Evolutionary conservation across 2,113 vertebrate species (phyloP).

Genomic region (Siphamia tubifer): DNA sequence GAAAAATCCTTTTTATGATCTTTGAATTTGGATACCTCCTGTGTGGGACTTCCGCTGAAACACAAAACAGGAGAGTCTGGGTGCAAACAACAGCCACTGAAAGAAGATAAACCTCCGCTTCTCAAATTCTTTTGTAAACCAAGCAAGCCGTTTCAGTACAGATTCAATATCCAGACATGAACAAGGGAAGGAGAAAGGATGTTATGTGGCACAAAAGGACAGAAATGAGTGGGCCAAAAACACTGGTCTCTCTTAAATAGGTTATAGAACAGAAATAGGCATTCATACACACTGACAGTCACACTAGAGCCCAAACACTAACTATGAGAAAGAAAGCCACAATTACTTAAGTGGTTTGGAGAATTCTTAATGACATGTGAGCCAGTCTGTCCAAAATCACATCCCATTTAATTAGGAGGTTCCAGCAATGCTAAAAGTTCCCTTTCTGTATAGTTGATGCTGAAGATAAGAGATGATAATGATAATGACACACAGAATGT

Average conservation of each 20-base stretch:
- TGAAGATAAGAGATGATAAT: not conserved
- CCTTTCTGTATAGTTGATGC: slow-evolving; percentile 14
- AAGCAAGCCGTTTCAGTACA: not conserved
- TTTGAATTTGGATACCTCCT: not conserved
- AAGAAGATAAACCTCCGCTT: slow-evolving; percentile 7
- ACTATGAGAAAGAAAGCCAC: not conserved
- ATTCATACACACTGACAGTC: not conserved
- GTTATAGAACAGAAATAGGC: not conserved
- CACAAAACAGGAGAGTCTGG: not conserved
- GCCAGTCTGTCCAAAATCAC: slow-evolving; percentile 28
- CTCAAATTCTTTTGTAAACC: not conserved
- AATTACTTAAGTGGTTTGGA: slow-evolving; percentile 10
- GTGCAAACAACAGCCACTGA: not conserved
- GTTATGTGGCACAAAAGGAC: accelerated
- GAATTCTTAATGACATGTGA: slow-evolving; percentile 49
- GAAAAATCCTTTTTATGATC: not conserved
- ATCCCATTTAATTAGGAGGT: slow-evolving; percentile 44
- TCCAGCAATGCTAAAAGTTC: slow-evolving; percentile 17
- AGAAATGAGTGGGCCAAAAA: not conserved
- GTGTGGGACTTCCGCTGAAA: not conserved
- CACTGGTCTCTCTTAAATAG: not conserved
- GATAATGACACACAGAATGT: not conserved
- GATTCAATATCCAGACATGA: not conserved
- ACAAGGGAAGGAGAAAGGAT: not conserved
- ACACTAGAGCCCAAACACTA: not conserved